Conservation (phyloP, 2,797 vertebrate species). For the Danionella dracula region DNA sequence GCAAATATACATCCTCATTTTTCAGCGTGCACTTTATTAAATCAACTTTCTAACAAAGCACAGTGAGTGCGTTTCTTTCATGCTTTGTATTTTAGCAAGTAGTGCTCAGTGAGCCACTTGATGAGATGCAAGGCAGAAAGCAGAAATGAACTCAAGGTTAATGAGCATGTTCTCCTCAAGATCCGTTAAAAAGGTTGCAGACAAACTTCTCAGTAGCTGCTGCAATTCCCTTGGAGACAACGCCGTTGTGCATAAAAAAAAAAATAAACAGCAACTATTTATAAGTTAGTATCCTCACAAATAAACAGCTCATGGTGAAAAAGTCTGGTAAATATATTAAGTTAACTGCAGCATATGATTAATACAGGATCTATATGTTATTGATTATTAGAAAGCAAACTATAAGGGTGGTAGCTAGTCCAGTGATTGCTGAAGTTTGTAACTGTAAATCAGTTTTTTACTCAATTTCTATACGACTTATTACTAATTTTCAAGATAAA, state of each 20-base stretch:
- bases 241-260: not conserved
- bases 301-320: conserved; percentile 14
- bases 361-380: no score
- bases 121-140: not conserved
- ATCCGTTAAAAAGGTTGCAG: not conserved
- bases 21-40: not conserved
- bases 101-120: not conserved
- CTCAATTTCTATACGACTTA: no score
- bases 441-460: no score
- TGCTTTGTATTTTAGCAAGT: not conserved
- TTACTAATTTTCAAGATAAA: no score
- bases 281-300: conserved; percentile 19
- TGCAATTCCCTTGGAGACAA: not conserved
- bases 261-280: conserved; percentile 18
- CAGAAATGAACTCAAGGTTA: not conserved
- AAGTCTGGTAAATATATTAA: no score
- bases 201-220: not conserved
- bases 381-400: no score
- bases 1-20: not conserved
- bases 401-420: no score
- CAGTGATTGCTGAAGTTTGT: no score
- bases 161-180: not conserved
- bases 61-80: not conserved
- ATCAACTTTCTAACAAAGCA: not conserved
- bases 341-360: no score